Evolutionary conservation across 2,888 invertebrate species (phyloP).

Genomic region (Ornithoptera alexandrae): DNA sequence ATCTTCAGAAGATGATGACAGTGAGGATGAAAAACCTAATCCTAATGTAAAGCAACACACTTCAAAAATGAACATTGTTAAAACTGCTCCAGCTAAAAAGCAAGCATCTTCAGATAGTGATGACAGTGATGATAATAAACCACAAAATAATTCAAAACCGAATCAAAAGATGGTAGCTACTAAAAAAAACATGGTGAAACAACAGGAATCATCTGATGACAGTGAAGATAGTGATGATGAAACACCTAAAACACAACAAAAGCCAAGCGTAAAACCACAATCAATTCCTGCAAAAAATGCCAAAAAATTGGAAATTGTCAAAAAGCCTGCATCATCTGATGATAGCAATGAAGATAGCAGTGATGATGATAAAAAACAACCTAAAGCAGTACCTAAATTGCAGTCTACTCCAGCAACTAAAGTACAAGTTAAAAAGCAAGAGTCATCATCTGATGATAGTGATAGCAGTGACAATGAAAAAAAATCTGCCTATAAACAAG

Average conservation of each 20-base stretch:
- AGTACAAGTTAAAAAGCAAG: constrained; percentile 43
- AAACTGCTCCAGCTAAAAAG: constrained; percentile 37
- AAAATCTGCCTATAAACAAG: constrained; percentile 18
- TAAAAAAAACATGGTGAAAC: constrained; percentile 18
- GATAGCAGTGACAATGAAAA: constrained; percentile 51
- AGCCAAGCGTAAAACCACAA: constrained; percentile 42
- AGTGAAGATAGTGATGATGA: constrained; percentile 40
- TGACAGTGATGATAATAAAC: neutral
- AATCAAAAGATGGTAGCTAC: neutral
- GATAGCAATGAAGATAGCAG: constrained; percentile 41
- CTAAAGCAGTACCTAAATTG: constrained; percentile 34
- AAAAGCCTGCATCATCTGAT: constrained; percentile 42
- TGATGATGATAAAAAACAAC: constrained; percentile 41
- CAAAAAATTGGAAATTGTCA: constrained; percentile 31
- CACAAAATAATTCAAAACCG: neutral
- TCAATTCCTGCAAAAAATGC: constrained; percentile 30
- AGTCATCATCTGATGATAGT: constrained; percentile 43
- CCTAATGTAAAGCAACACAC: constrained; percentile 19
- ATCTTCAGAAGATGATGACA: constrained; percentile 51
- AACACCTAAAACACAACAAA: constrained; percentile 37
- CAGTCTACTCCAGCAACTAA: constrained; percentile 36
- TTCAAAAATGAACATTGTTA: constrained; percentile 8
- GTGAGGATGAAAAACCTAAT: constrained; percentile 35
- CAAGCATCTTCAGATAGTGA: constrained; percentile 26
- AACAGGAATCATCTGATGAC: constrained; percentile 53